These are phyloP conservation scores for Oscarella lobularis DNA, from an alignment of 37 sponge, comb jelly and placozoan genomes.

Conservation along the genomic window DNA sequence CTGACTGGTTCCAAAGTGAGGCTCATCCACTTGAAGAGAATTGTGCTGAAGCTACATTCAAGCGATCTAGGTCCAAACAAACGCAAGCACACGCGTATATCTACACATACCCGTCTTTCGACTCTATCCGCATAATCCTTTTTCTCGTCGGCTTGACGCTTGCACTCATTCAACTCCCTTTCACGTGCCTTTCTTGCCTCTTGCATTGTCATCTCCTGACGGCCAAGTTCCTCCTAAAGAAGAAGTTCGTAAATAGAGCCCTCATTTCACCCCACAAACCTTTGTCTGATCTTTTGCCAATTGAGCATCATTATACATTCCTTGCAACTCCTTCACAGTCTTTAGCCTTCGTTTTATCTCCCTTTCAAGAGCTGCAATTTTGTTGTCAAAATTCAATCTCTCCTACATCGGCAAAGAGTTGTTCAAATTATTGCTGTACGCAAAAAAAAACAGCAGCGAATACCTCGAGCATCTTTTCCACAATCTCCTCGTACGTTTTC, in stretches of 20 bases:
- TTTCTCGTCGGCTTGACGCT: slow-evolving; percentile 84
- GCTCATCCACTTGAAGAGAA: slow-evolving; percentile 3
- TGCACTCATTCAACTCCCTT: slow-evolving; percentile 55
- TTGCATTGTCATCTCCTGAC: slow-evolving; percentile 57
- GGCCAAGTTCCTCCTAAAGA: slow-evolving; percentile 36
- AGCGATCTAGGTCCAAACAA: no score
- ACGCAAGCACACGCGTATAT: no score
- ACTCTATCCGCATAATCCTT: slow-evolving; percentile 89
- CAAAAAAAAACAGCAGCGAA: neutral
- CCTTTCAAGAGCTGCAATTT: slow-evolving; percentile 68
- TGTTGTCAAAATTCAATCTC: slow-evolving; percentile 86
- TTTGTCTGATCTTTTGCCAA: slow-evolving; percentile 80
- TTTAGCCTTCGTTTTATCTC: slow-evolving; percentile 58
- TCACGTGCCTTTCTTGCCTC: slow-evolving; percentile 69
- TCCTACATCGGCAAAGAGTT: slow-evolving; percentile 40
- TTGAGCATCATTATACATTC: slow-evolving; percentile 80
- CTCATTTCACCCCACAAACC: slow-evolving; percentile 15
- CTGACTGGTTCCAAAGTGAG: neutral
- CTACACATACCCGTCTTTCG: slow-evolving; percentile 77
- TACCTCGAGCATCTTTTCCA: slow-evolving; percentile 72
- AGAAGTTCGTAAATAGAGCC: no score
- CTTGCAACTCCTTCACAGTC: slow-evolving; percentile 55
- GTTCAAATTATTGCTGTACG: neutral
- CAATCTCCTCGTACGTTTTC: slow-evolving; percentile 78
- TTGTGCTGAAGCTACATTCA: neutral